phyloP scores from a whole-genome alignment of 2,888 invertebrate genomes.

The Dioctria linearis region DNA sequence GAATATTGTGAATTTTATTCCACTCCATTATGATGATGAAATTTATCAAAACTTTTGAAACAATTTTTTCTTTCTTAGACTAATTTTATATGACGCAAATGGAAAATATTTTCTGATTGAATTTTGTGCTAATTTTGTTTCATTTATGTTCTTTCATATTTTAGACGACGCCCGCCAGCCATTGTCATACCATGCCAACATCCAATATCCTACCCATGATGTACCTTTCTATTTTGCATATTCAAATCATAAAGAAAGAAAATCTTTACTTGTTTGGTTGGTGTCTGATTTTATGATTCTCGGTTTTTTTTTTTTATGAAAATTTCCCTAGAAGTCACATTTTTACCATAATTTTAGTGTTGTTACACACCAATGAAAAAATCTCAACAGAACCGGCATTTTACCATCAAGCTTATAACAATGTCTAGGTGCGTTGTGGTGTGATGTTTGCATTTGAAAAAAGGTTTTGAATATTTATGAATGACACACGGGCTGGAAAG shows the following conservation, averaged over 20 bases:
- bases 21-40: neutral
- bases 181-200: too few relatives aligned
- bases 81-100: neutral
- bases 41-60: constrained; percentile 6
- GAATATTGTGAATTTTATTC: neutral
- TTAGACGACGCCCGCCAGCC: neutral
- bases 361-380: neutral
- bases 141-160: neutral
- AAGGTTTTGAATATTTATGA: constrained; percentile 37
- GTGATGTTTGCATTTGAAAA: constrained; percentile 31
- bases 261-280: neutral
- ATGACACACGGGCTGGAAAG: neutral
- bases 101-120: constrained; percentile 9
- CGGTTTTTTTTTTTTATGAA: neutral
- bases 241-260: constrained; percentile 37
- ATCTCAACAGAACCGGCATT: neutral
- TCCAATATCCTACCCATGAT: too few relatives aligned
- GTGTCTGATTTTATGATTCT: neutral
- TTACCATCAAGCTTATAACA: neutral
- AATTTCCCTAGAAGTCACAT: constrained; percentile 5
- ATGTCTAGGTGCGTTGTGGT: constrained; percentile 4
- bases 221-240: constrained; percentile 29
- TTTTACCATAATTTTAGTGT: constrained; percentile 16
- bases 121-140: constrained; percentile 13
- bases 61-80: too few relatives aligned